These are phyloP conservation scores for Semicossyphus pulcher DNA, from an alignment of 2,113 vertebrate species.

Conservation along the genomic window DNA sequence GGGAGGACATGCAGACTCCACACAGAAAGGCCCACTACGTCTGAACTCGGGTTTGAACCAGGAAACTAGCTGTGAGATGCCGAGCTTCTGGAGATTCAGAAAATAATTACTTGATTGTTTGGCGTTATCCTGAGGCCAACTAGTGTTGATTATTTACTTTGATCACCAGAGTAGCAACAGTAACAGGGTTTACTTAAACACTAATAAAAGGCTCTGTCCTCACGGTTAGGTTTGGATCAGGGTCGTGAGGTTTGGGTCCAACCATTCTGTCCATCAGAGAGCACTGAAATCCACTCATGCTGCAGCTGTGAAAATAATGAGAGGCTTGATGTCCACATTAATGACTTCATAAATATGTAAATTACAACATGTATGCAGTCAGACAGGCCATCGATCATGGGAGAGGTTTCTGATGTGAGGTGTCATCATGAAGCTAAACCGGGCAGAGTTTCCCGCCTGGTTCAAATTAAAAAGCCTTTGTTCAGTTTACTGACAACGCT, in stretches of 20 bases:
- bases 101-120: too few species aligned
- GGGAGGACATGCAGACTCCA: too few species aligned
- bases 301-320: not conserved
- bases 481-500: not conserved
- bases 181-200: too few species aligned
- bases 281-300: not conserved
- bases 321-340: not conserved
- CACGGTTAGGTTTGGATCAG: not conserved
- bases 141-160: too few species aligned
- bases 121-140: too few species aligned
- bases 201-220: too few species aligned
- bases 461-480: not conserved
- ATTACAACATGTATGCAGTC: not conserved
- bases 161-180: too few species aligned
- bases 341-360: constrained; percentile 14
- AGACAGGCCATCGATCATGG: not conserved
- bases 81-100: too few species aligned
- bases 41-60: too few species aligned
- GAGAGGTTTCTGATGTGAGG: not conserved
- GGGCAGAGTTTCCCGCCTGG: not conserved
- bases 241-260: not conserved
- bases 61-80: too few species aligned
- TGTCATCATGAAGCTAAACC: not conserved
- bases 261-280: too few species aligned
- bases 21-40: too few species aligned